Evolutionary conservation across 92 coral and sea anemone species (phyloP).

Genomic region (Palythoa caribaeorum): DNA sequence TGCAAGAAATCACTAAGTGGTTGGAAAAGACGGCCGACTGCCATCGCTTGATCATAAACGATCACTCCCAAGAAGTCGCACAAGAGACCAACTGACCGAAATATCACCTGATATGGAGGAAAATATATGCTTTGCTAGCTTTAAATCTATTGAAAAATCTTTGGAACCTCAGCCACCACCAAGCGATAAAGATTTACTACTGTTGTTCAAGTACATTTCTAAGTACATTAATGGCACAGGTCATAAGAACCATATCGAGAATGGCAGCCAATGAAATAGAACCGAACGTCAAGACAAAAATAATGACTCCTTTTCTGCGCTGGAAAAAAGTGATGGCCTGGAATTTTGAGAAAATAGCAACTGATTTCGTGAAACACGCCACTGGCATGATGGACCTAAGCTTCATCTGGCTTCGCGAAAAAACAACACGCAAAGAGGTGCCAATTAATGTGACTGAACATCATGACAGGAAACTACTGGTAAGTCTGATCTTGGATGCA

Average conservation of each 20-base stretch:
- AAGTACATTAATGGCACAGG: background rate
- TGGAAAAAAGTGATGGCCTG: background rate
- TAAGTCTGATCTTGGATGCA: background rate
- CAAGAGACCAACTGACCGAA: background rate
- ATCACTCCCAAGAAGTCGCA: background rate
- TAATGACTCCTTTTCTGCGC: background rate
- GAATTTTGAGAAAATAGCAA: background rate
- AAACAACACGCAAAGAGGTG: slow-evolving; percentile 9
- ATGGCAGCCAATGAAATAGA: background rate
- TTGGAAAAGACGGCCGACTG: slow-evolving; percentile 16
- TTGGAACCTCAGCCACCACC: background rate
- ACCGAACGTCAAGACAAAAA: slow-evolving; percentile 5
- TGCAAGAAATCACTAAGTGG: background rate
- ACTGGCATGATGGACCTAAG: background rate
- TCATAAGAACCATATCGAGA: background rate
- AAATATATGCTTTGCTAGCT: background rate
- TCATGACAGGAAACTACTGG: background rate
- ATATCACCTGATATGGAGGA: background rate
- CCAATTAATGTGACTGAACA: slow-evolving; percentile 1
- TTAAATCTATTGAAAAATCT: background rate
- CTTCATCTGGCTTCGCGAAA: background rate
- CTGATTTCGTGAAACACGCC: background rate
- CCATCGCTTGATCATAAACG: slow-evolving; percentile 1
- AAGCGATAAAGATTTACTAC: background rate
- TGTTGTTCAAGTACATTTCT: too few species aligned